Base-by-base conservation (phyloP, 2,113 vertebrate species). In the Telmatochromis sp. region DNA sequence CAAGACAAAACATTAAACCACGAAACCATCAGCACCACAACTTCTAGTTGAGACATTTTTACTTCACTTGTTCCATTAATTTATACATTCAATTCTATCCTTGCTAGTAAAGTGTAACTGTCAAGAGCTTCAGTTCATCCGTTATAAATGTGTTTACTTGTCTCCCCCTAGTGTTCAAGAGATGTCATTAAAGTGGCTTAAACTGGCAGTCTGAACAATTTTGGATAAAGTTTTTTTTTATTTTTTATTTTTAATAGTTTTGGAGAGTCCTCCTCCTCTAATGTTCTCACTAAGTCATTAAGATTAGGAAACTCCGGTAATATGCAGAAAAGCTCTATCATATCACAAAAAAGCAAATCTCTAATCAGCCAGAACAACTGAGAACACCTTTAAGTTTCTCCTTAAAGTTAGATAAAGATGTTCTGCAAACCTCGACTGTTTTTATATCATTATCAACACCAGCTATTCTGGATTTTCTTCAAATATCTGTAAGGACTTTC, bases 91-190 rank as follows among this genome's bases (percentile, higher is more conserved):
- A 3, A 7, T 0, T 47, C 3, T 40, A 65, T n/a, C 2, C 37
- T 40, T 47, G 6, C 23, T 54, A 23, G 5, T 26, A 5, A 23
- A 14, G 10, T 13, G 15, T 3, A n/a, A 79, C 28, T 51, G 7
- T 82, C 5, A 89, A 11, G 1, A 68, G 42, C 9, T 15, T 49
- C 40, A 6, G 3, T 37, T 65, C 11, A 37, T 3, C 28, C 23
- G 40, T n/a, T 21, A 47, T 75, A 28, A 47, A 82, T 23, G 15
- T 45, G 58, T 40, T 88, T 79, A 53, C 26, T 28, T 93, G 88
- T 9, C 83, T 80, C 95, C 95, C 82, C 40, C 95, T 94, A 85
- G 91, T 94, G 95, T 90, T 37, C 14, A 49, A 5, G 2, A 28
- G 1, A 17, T 23, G 49, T 60, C 63, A 87, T 54, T 60, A 58